Base-by-base conservation (phyloP, 2,113 vertebrate genomes). In the Notechis scutatus region DNA sequence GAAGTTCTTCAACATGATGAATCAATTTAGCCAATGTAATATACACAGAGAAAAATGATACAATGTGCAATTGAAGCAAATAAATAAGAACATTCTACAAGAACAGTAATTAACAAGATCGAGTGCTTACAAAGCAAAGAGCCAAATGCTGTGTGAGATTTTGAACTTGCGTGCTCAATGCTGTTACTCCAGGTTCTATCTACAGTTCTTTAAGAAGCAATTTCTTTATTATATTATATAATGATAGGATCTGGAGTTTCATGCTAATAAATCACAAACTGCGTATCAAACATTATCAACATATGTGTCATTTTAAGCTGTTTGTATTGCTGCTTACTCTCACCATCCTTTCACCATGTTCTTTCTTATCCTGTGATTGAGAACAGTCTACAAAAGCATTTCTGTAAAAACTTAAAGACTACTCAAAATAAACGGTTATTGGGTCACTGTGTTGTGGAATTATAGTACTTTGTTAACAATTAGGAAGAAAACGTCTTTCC, bases 51-150 rank as follows among this genome's bases (percentile, higher is more conserved):
- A 88, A 87, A 94, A 93, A 4, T 81, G 81, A 87, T 3, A 20
- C 88, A 61, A 18, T 90, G 21, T 88, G 50, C 90, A 91, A 39
- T 88, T 92, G 90, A 64, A 93, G 90, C 64, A 93, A 92, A 92
- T 90, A 94, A 94, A 90, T n/a, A 85, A 95, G 47, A 59, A 52
- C 47, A 61, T 87, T 50, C 56, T 54, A 39, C 39, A 15, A n/a
- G 15, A 29, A 59, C 52, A 81, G 24, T 21, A 52, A 4, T 42
- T 88, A 42, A 93, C 34, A 20, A 14, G 89, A 47, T 39, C 39
- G 42, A 11, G 64, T 94, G 45, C 54, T 52, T 86, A 90, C 57
- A 89, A 90, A 21, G 20, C 20, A 14, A 0, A 0, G 85, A 88
- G 26, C 45, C 61, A 9, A 14, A 18, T 18, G 56, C 21, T 45